These are phyloP conservation scores for Xerus inauris DNA, from an alignment of 2,113 vertebrate species.

Conservation along the genomic window DNA sequence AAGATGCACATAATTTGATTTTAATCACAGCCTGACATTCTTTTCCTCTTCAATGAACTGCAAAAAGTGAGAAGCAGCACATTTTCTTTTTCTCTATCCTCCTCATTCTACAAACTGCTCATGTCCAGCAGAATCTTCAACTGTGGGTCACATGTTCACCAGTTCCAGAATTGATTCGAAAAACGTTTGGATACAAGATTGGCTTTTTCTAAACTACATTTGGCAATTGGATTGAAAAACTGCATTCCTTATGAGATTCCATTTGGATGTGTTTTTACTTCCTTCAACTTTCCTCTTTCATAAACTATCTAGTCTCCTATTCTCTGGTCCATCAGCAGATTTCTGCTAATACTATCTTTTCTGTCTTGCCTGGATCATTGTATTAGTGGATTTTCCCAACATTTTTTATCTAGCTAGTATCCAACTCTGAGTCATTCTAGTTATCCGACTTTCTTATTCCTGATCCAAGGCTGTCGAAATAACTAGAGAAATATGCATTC, in stretches of 20 bases:
- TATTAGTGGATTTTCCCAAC: conserved; percentile 3
- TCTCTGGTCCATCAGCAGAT: not conserved
- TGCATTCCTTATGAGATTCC: not conserved
- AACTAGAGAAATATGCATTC: not conserved
- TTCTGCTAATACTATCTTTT: not conserved
- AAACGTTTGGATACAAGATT: not conserved
- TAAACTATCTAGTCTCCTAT: not conserved
- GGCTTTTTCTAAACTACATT: not conserved
- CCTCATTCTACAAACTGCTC: not conserved
- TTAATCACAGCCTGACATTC: not conserved
- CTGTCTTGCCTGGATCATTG: not conserved
- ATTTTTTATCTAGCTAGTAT: not conserved
- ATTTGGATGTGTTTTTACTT: not conserved
- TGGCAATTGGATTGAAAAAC: not conserved
- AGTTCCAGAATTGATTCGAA: conserved; percentile 5
- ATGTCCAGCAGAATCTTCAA: not conserved
- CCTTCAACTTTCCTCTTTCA: not conserved
- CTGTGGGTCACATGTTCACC: not conserved
- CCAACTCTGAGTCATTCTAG: not conserved
- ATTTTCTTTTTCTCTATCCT: not conserved
- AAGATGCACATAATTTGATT: not conserved
- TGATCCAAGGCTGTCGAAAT: not conserved
- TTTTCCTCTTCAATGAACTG: not conserved
- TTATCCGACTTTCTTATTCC: not conserved
- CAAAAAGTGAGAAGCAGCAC: not conserved